Evolutionary conservation across 2,888 invertebrate species (phyloP), one percentile per base, ranked within the genome.

Genomic region (Luffia ferchaultella): DNA sequence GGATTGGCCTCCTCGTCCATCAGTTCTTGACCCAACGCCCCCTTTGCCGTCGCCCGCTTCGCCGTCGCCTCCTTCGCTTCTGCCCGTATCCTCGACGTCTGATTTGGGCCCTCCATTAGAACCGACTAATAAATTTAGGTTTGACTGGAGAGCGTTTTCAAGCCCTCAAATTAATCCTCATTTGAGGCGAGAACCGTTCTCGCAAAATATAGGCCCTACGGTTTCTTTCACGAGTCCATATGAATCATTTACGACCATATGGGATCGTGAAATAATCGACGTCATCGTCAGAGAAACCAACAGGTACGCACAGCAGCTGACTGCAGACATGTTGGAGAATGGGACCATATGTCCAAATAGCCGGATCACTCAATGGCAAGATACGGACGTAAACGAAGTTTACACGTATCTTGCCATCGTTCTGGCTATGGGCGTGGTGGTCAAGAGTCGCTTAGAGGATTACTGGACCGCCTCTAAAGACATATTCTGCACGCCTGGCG

Each of bases 391-490:
- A 7, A 20, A 41, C 18, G 50, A 50, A 16, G 2, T 50, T 18
- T 50, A 46, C 20, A 17, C 18, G 15, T 46, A 40, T 46, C 48
- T 51, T 19, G 47, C 41, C 15, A 20, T 51, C 1, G 30, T 51
- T 2, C 16, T 48, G 7, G 51, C 51, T 16, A 51, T 48, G 47
- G 44, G 51, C 2, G 16, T 51, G 2, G 47, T 51, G 7, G 2
- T 46, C 2, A 51, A 51, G 19, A 17, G 16, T 2, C n/a, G 19
- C n/a, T 16, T 51, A 16, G 42, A 42, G 12, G 47, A 47, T 1
- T 51, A 48, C 17, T 51, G 51, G 51, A 43, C 1, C n/a, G 15
- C 5, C 2, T 1, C 2, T 15, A 15, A 45, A 2, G 42, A 51
- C 18, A 42, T 51, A 2, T 51, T 48, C 40, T 2, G 3, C 2